These are phyloP conservation scores for Agriopis aurantiaria DNA, from an alignment of 2,888 invertebrate genomes.

Conservation along the genomic window DNA sequence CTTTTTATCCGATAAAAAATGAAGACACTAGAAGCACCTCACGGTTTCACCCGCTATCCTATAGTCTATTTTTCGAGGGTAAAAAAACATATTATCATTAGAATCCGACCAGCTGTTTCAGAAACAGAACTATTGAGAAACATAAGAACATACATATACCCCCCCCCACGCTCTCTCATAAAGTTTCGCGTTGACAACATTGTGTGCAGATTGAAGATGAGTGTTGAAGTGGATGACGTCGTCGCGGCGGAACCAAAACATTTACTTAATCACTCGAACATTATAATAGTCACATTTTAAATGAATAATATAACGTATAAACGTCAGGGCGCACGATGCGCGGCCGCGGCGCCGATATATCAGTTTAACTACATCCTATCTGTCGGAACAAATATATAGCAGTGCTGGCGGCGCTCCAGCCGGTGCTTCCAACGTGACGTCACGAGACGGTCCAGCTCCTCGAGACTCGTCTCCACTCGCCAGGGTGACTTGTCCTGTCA, in stretches of 20 bases:
- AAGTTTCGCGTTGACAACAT: too few species aligned
- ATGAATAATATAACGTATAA: constrained; percentile 16
- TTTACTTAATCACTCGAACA: constrained; percentile 11
- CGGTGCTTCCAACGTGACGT: constrained; percentile 32
- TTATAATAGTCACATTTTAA: neutral
- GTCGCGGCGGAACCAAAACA: constrained; percentile 22
- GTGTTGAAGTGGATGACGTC: constrained; percentile 15
- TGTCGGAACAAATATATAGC: constrained; percentile 41
- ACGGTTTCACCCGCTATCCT: too few species aligned
- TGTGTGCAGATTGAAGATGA: constrained; percentile 3
- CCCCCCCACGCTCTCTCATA: too few species aligned
- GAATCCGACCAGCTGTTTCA: too few species aligned
- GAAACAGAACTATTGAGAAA: too few species aligned
- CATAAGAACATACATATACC: too few species aligned
- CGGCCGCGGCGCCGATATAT: constrained; percentile 31
- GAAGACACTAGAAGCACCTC: too few species aligned
- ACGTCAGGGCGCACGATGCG: constrained; percentile 21
- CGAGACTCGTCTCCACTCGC: neutral
- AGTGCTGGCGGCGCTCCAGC: constrained; percentile 38
- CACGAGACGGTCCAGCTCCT: constrained; percentile 3
- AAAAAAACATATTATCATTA: too few species aligned
- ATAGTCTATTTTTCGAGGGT: too few species aligned
- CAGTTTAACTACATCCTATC: constrained; percentile 47
- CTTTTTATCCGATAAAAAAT: too few species aligned
- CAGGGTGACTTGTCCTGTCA: constrained; percentile 1